phyloP scores from a whole-genome alignment of 2,113 vertebrate genomes.

The Myiozetetes cayanensis region DNA sequence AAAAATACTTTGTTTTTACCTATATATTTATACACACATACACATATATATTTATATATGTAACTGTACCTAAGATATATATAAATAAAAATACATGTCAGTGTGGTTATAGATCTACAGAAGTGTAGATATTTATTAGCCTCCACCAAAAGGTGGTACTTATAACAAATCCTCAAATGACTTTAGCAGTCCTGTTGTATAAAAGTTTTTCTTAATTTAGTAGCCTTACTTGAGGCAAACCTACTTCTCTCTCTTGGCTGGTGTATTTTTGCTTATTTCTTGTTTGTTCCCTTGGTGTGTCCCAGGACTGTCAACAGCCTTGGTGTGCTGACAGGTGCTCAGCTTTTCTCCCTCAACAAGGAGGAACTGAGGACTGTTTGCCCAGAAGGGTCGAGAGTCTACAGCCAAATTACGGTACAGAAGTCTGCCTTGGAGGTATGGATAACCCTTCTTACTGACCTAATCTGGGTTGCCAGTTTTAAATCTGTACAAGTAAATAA shows the following conservation, averaged over 20 bases:
- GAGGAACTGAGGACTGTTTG: constrained; percentile 94
- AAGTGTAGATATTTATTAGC: neutral
- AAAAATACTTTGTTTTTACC: neutral
- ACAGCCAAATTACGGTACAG: constrained; percentile 92
- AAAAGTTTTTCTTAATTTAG: neutral
- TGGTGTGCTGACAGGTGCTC: constrained; percentile 91
- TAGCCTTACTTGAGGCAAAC: neutral
- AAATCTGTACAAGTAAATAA: neutral
- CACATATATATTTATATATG: neutral
- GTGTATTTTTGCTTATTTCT: neutral
- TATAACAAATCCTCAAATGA: neutral
- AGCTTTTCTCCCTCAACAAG: constrained; percentile 97
- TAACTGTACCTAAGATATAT: too few relatives aligned
- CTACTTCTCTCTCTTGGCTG: neutral
- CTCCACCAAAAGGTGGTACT: neutral
- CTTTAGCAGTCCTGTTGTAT: neutral
- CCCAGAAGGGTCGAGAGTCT: constrained; percentile 90
- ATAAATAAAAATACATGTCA: neutral
- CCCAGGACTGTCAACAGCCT: constrained; percentile 91
- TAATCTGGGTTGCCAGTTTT: fast-evolving
- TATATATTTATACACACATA: too few relatives aligned
- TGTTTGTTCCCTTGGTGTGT: neutral
- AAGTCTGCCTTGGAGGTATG: constrained; percentile 92
- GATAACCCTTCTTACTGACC: neutral
- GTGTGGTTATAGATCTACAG: neutral